Conservation (phyloP, 2,113 vertebrate genomes). For the Triplophysa dalaica region DNA sequence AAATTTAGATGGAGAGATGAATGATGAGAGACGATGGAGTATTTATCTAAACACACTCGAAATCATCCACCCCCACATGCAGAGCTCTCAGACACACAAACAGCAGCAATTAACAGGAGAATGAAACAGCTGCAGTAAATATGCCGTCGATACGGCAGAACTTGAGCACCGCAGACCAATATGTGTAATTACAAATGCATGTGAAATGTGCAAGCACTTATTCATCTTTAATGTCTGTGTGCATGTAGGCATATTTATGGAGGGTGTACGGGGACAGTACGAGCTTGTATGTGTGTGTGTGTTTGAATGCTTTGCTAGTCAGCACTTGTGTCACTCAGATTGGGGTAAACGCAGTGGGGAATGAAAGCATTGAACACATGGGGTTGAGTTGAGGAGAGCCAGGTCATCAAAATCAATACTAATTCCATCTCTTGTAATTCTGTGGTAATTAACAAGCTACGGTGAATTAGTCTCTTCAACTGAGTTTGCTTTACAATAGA, state of each 20-base stretch:
- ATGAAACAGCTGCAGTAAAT: slow-evolving; percentile 28
- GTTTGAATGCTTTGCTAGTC: slow-evolving; percentile 12
- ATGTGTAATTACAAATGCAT: slow-evolving; percentile 8
- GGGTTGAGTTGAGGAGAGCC: slow-evolving; percentile 11
- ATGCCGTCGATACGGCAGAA: slow-evolving; percentile 26
- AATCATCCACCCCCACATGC: slow-evolving; percentile 16
- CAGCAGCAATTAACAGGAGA: slow-evolving; percentile 37
- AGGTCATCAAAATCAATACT: slow-evolving; percentile 51
- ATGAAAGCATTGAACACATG: slow-evolving; percentile 23
- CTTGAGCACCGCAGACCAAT: not conserved
- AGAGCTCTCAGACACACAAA: slow-evolving; percentile 9
- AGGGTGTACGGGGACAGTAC: not conserved
- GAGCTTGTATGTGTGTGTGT: slow-evolving; percentile 17
- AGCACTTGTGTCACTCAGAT: slow-evolving; percentile 41
- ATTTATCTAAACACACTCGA: slow-evolving; percentile 27
- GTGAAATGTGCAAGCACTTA: not conserved
- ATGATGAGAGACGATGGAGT: slow-evolving; percentile 24
- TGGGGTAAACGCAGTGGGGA: slow-evolving; percentile 33
- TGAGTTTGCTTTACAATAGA: slow-evolving; percentile 19
- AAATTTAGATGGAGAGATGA: slow-evolving; percentile 14
- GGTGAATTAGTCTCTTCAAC: slow-evolving; percentile 43
- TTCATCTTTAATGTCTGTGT: slow-evolving; percentile 30
- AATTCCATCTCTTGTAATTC: slow-evolving; percentile 51
- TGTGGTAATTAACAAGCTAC: slow-evolving; percentile 53
- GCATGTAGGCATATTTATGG: not conserved